Percentiles rank a stretch among this genome's conserved stretches.
Conservation (phyloP, 1,140 invertebrate species). For the Arion vulgaris region DNA sequence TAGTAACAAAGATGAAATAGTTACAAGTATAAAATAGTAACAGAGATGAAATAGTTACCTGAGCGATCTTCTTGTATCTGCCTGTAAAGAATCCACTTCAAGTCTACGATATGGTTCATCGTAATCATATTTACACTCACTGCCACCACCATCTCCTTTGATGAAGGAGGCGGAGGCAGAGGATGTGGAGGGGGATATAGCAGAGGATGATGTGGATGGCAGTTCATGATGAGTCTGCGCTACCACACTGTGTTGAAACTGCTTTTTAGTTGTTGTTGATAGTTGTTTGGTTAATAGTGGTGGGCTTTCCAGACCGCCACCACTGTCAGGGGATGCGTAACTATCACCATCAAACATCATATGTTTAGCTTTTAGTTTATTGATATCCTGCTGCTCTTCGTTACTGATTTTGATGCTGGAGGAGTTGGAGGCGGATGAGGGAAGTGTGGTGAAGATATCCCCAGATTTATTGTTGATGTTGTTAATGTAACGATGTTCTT, state of each 20-base stretch:
- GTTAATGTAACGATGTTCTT: slow-evolving; percentile 61
- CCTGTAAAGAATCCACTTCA: slow-evolving; percentile 48
- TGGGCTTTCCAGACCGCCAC: not conserved
- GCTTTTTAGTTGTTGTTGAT: slow-evolving; percentile 26
- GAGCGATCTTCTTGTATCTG: slow-evolving; percentile 48
- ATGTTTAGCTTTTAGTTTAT: slow-evolving; percentile 45
- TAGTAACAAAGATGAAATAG: too few species aligned
- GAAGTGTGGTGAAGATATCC: slow-evolving; percentile 50
- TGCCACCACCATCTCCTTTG: slow-evolving; percentile 31
- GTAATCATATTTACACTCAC: slow-evolving; percentile 45
- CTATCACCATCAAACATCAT: slow-evolving; percentile 30
- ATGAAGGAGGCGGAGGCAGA: not conserved
- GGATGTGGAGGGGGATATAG: slow-evolving; percentile 19
- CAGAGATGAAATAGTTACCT: slow-evolving; percentile 41
- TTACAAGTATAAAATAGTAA: too few species aligned
- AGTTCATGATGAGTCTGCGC: slow-evolving; percentile 28
- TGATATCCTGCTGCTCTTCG: slow-evolving; percentile 54
- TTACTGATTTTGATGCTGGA: slow-evolving; percentile 57
- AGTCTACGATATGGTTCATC: slow-evolving; percentile 52
- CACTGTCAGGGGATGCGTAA: not conserved
- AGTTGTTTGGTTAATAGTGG: not conserved
- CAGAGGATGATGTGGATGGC: slow-evolving; percentile 16
- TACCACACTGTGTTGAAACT: slow-evolving; percentile 26
- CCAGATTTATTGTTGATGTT: slow-evolving; percentile 62
- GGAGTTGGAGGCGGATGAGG: slow-evolving; percentile 38